Percentiles rank a stretch among this genome's conserved stretches.
phyloP scores from a whole-genome alignment of 2,888 invertebrate genomes.

The Lathronympha strigana region DNA sequence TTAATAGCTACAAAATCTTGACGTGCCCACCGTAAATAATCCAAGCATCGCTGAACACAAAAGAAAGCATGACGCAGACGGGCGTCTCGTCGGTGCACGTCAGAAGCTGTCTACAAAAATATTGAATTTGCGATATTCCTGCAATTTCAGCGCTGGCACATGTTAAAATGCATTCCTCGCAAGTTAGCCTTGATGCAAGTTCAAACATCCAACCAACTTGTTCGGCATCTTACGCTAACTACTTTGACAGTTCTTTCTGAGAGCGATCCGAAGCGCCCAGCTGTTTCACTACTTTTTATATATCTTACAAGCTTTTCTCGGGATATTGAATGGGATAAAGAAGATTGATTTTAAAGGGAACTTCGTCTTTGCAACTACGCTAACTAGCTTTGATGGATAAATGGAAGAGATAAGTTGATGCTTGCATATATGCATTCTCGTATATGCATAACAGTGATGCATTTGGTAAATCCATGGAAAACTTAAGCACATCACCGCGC shows the following conservation, averaged over 20 bases:
- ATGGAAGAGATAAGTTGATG: background rate
- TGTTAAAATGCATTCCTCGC: slow-evolving; percentile 48
- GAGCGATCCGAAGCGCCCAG: slow-evolving; percentile 60
- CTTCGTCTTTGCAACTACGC: slow-evolving; percentile 24
- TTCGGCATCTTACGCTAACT: slow-evolving; percentile 58
- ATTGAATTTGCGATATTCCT: slow-evolving; percentile 49
- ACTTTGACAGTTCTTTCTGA: slow-evolving; percentile 62
- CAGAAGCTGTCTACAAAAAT: slow-evolving; percentile 39
- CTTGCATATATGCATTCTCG: slow-evolving; percentile 1
- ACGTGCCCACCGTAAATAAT: slow-evolving; percentile 19
- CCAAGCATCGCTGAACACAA: slow-evolving; percentile 29
- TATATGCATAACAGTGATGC: background rate
- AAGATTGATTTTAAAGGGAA: slow-evolving; percentile 38
- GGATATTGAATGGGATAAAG: slow-evolving; percentile 42
- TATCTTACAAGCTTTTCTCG: slow-evolving; percentile 40
- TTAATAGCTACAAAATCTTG: slow-evolving; percentile 16
- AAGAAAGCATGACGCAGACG: slow-evolving; percentile 26
- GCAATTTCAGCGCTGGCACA: slow-evolving; percentile 54
- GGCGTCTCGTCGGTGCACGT: slow-evolving; percentile 21
- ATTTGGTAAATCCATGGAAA: slow-evolving; percentile 8
- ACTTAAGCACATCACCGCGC: slow-evolving; percentile 9
- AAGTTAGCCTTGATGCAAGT: slow-evolving; percentile 57
- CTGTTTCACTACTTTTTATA: slow-evolving; percentile 57
- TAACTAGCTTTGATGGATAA: slow-evolving; percentile 27
- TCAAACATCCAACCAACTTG: slow-evolving; percentile 69